Base-by-base conservation (phyloP, 2,888 invertebrate genomes). In the Rhopalosiphum nymphaeae region DNA sequence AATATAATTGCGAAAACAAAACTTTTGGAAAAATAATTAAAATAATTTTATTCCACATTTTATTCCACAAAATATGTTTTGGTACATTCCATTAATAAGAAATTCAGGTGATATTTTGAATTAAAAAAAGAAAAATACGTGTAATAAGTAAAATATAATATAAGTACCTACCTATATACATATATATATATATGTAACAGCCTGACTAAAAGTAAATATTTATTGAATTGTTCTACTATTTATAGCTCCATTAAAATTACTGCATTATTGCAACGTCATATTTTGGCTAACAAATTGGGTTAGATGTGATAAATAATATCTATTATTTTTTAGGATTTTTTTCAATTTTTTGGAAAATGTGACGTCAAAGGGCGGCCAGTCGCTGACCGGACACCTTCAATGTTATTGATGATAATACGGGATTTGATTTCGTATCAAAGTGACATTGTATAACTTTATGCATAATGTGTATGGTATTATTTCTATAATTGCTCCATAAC, bases 1-100 rank as follows among this genome's bases (percentile, higher is more conserved):
- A 89, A 44, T 89, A 46, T 5, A 90, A 46, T 90, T 67, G n/a
- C 67, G 25, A 85, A 90, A 85, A 57, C n/a, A 44, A 16, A 1
- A 86, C 25, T 86, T 5, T 26, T 36, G 36, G 13, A 25, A 61
- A 91, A 86, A 91, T 86, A 61, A 86, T 91, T 91, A 85, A 91
- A 91, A 91, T 16, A 84, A 4, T 86, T 46, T 36, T 46, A n/a
- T 21, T 56, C 2, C n/a, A n/a, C n/a, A n/a, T n/a, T n/a, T n/a
- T n/a, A n/a, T 86, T 86, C n/a, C 13, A 86, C 36, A 61, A 46
- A 91, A 91, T 86, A 25, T 57, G 29, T 86, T 57, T 91, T 91
- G 57, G 85, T 85, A 57, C 25, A 46, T 91, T 91, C 46, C 57
- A 91, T 61, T 61, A 91, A 36, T 46, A n/a, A 86, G 26, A 25